A percentile compares a stretch with the other conserved stretches of the same genome.
phyloP scores from a whole-genome alignment of 2,797 vertebrate species.

The Brotula barbata region DNA sequence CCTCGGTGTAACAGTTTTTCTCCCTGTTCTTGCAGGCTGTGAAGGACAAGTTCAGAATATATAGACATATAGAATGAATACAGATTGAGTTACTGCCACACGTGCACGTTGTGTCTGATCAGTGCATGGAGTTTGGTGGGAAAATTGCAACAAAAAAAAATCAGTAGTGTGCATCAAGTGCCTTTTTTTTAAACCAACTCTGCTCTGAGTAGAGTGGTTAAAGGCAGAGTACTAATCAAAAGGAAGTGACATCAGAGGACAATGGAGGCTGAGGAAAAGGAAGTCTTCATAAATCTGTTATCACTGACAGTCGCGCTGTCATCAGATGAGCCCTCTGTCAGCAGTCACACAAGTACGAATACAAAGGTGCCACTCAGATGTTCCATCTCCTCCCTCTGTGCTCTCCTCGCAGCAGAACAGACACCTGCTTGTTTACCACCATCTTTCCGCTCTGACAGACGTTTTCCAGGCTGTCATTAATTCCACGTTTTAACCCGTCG shows the following conservation, averaged over 20 bases:
- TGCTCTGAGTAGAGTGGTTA: no score
- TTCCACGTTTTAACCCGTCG: conserved; percentile 56
- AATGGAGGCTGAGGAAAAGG: not conserved
- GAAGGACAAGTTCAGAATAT: no score
- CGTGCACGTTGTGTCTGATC: no score
- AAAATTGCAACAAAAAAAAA: no score
- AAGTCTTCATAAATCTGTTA: conserved; percentile 34
- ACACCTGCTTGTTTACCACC: conserved; percentile 65
- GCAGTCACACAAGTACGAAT: not conserved
- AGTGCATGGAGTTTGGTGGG: no score
- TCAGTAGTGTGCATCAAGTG: no score
- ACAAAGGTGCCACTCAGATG: conserved; percentile 41
- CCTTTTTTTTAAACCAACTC: no score
- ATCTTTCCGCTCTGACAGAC: conserved; percentile 58
- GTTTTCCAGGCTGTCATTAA: conserved; percentile 62
- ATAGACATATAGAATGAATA: no score
- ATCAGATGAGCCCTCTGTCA: conserved; percentile 7
- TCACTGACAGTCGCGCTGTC: conserved; percentile 10
- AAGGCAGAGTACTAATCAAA: conserved; percentile 8
- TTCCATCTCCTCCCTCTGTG: conserved; percentile 14
- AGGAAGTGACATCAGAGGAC: conserved; percentile 18
- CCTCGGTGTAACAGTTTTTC: no score
- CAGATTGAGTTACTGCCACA: no score
- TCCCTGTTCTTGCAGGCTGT: no score
- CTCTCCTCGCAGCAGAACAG: conserved; percentile 51